Evolutionary conservation across 2,888 invertebrate species (phyloP).

Genomic region (Nebria salina): DNA sequence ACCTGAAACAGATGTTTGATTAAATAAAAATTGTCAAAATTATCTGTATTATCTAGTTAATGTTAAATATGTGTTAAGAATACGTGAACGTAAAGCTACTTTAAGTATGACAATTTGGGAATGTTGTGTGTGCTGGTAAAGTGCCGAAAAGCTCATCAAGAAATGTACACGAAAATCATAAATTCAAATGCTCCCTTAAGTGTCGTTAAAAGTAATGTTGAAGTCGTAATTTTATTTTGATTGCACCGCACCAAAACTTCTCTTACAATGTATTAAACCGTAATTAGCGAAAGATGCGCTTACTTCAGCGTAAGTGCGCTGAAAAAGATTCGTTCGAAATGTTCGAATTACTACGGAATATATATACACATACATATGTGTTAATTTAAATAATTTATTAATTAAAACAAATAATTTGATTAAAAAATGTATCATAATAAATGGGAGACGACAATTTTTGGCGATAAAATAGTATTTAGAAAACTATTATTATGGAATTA

Average conservation of each 20-base stretch:
- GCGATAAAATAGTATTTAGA: no score
- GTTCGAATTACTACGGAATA: neutral
- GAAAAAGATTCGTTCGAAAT: neutral
- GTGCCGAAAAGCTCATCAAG: constrained; percentile 44
- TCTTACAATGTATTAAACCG: constrained; percentile 46
- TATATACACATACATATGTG: neutral
- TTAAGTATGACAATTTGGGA: neutral
- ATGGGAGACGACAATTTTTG: no score
- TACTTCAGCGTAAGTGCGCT: neutral
- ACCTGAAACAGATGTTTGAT: constrained; percentile 66
- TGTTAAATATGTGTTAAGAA: neutral
- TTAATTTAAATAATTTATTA: no score
- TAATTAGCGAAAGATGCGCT: constrained; percentile 39
- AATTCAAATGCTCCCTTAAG: constrained; percentile 46
- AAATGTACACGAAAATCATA: constrained; percentile 41
- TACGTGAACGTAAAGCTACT: neutral
- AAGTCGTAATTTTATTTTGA: constrained; percentile 47
- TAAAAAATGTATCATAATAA: no score
- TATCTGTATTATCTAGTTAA: neutral
- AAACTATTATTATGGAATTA: no score
- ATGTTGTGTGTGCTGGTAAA: constrained; percentile 12
- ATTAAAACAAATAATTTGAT: no score
- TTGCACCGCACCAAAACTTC: constrained; percentile 43
- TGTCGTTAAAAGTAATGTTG: constrained; percentile 47
- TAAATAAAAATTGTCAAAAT: no score